Evolutionary conservation across 2,113 vertebrate species (phyloP).

Genomic region (Silurus asotus): DNA sequence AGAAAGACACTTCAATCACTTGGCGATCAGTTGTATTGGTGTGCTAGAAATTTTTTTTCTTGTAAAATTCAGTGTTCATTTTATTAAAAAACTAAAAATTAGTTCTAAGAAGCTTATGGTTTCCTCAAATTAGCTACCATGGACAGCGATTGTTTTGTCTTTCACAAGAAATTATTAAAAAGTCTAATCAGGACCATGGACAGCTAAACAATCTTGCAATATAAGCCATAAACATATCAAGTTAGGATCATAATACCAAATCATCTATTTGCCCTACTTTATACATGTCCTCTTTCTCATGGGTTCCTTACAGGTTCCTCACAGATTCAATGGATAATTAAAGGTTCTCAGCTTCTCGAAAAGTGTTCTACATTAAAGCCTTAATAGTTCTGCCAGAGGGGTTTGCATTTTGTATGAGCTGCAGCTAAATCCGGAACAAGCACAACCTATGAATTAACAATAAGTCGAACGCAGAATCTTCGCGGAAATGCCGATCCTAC

Average conservation of each 20-base stretch:
- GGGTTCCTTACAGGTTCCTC: not conserved
- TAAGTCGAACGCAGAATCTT: not conserved
- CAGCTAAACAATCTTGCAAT: not conserved
- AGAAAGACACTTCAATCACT: not conserved
- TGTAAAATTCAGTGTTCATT: not conserved
- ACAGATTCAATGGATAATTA: not conserved
- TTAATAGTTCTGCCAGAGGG: not conserved
- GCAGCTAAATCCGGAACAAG: constrained; percentile 3
- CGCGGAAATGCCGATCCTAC: not conserved
- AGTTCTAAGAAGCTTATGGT: not conserved
- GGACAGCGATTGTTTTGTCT: not conserved
- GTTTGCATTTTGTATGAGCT: constrained; percentile 6
- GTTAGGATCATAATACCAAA: not conserved
- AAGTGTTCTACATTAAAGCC: not conserved
- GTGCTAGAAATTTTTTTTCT: not conserved
- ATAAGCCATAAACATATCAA: not conserved
- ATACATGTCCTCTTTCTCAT: not conserved
- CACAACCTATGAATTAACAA: not conserved
- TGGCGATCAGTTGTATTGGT: not conserved
- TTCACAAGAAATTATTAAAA: not conserved
- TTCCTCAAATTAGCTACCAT: not conserved
- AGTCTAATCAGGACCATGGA: not conserved
- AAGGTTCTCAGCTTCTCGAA: not conserved
- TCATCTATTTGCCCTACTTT: not conserved
- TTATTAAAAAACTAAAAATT: not conserved